Evolutionary conservation across 2,113 vertebrate genomes (phyloP).

Genomic region (Bettongia penicillata): DNA sequence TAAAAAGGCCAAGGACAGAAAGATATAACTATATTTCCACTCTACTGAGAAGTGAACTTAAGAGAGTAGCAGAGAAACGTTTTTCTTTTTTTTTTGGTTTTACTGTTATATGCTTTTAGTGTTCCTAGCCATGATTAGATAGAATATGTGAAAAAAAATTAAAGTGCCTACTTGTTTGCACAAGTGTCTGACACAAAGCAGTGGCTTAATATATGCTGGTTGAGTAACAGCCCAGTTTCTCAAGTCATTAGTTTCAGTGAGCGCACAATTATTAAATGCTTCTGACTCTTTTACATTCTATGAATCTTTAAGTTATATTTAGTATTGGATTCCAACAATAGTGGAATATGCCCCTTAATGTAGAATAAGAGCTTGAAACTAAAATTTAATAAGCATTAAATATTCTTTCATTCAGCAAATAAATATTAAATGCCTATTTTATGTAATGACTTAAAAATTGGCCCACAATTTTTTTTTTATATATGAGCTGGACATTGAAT

Average conservation of each 20-base stretch:
- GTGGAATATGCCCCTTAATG: not conserved
- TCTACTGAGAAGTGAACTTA: conserved; percentile 27
- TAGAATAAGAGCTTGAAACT: not conserved
- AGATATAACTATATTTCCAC: not conserved
- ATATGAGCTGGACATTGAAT: not conserved
- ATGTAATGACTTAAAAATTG: too few relatives aligned
- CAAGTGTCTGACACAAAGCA: not conserved
- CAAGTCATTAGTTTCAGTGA: not conserved
- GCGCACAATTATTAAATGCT: not conserved
- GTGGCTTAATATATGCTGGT: not conserved
- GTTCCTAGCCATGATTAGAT: not conserved
- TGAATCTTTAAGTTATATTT: not conserved
- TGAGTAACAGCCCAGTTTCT: not conserved
- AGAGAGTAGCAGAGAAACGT: not conserved
- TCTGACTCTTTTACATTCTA: not conserved
- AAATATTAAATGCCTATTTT: too few relatives aligned
- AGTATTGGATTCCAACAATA: not conserved
- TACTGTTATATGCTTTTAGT: not conserved
- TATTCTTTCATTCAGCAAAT: too few relatives aligned
- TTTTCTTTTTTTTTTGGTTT: not conserved
- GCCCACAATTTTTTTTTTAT: too few relatives aligned
- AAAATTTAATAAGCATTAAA: too few relatives aligned
- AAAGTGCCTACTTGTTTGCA: not conserved
- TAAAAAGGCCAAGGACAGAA: not conserved
- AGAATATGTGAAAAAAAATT: not conserved